These are phyloP conservation scores for Sitta europaea DNA, from an alignment of 2,113 vertebrate genomes.

Conservation along the genomic window DNA sequence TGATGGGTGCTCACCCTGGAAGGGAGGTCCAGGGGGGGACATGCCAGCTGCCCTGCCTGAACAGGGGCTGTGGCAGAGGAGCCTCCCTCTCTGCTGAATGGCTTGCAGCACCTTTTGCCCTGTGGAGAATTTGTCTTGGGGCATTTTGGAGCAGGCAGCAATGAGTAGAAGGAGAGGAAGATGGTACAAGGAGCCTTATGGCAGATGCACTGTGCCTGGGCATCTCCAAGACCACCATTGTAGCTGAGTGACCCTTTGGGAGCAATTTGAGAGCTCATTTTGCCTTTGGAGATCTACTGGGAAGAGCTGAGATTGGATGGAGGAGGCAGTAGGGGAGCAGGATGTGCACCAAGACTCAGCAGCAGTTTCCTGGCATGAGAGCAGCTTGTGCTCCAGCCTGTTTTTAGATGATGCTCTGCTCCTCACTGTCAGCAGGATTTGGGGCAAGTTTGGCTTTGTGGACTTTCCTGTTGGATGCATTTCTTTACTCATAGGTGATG, in stretches of 20 bases:
- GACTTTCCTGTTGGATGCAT: accelerated
- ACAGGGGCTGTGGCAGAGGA: not conserved
- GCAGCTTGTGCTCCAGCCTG: accelerated
- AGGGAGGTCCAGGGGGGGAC: not conserved
- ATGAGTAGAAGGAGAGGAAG: not conserved
- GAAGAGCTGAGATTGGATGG: not conserved
- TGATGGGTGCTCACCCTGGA: not conserved
- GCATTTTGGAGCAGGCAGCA: not conserved
- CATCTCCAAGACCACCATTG: not conserved
- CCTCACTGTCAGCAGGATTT: not conserved
- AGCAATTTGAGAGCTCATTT: not conserved
- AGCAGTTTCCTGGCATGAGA: not conserved
- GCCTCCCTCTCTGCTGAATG: not conserved
- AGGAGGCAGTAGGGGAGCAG: not conserved
- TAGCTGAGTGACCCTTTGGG: not conserved
- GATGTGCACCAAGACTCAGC: not conserved
- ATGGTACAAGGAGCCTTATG: not conserved
- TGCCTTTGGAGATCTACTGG: not conserved
- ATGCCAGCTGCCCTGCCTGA: not conserved
- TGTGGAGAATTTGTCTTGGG: accelerated
- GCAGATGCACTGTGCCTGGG: not conserved
- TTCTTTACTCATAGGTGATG: not conserved
- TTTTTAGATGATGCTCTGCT: not conserved
- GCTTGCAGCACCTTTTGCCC: not conserved
- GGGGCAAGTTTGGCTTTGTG: not conserved